Base-by-base conservation (phyloP, 1,140 invertebrate genomes). In the Portunus trituberculatus region DNA sequence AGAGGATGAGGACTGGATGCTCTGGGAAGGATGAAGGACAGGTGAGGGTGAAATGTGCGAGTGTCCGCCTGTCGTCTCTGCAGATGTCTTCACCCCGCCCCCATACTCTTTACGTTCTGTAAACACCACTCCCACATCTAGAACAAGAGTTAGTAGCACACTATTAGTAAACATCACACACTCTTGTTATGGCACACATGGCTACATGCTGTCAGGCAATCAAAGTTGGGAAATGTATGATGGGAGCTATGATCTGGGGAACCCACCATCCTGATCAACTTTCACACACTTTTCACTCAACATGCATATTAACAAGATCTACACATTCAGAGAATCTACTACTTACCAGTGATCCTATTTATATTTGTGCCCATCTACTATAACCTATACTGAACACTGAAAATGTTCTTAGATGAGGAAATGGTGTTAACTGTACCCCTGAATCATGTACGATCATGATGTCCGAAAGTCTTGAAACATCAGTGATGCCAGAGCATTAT, bases 91-190 rank as follows among this genome's bases (percentile, higher is more conserved):
- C 95, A 94, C 95, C 95, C 95, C 88, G 95, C 95, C 95, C 95
- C 95, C 93, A 96, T 94, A 94, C 91, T 96, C 95, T 96, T 96
- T 96, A 96, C 89, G 95, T 87, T 96, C 95, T 96, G 93, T 96
- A 96, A 96, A 96, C 95, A 96, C 95, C 95, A 96, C 95, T 96
- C 95, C 95, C 95, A 96, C 95, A 96, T 96, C 95, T 96, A 96
- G 95, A 96, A 96, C 95, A 96, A 96, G 95, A 96, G 95, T 96
- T 96, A 96, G 95, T 96, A 96, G 95, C 90, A 94, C 93, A 96
- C 95, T 96, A 96, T 96, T 96, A 96, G 95, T 96, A 91, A 94
- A 94, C 89, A 48, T 94, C 95, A 94, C 91, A 96, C 95, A 96
- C 93, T 59, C 95, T 92, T 92, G 93, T 94, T 94, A 96, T 91